Percentiles rank a stretch among this genome's conserved stretches.
These are phyloP conservation scores for Caenorhabditis elegans DNA, from an alignment of 1,140 invertebrate species.

Conservation along the genomic window DNA sequence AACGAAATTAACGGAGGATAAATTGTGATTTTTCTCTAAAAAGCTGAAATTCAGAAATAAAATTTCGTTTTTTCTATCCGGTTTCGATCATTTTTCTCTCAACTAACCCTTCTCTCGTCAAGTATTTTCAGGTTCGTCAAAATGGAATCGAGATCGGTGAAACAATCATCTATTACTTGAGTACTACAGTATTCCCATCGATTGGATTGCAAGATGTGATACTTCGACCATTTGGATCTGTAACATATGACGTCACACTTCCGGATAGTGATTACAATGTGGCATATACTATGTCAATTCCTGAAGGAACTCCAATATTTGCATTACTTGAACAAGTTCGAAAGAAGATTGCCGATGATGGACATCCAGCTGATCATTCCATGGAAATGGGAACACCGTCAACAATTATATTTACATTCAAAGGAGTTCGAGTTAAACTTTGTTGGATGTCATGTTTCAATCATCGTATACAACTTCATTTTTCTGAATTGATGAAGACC, in stretches of 20 bases:
- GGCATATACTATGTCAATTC: not conserved
- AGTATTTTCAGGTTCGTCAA: not conserved
- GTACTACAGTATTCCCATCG: not conserved
- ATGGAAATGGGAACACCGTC: not conserved
- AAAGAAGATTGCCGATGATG: not conserved
- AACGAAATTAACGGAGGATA: too few relatives aligned
- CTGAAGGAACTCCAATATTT: not conserved
- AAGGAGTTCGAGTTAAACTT: not conserved
- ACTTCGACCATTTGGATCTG: not conserved
- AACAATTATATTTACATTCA: not conserved
- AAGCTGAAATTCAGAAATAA: too few relatives aligned
- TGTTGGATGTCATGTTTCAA: conserved; percentile 8
- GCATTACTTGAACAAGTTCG: not conserved
- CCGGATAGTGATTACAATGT: not conserved
- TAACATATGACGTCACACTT: not conserved
- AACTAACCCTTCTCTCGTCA: not conserved
- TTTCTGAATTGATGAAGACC: not conserved
- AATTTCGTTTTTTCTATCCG: too few relatives aligned
- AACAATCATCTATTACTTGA: not conserved
- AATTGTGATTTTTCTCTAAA: too few relatives aligned
- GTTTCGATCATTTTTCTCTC: too few relatives aligned
- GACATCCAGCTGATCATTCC: conserved; percentile 12
- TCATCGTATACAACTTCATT: not conserved
- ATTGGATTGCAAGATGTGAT: not conserved
- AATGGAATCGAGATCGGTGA: not conserved